Percentiles rank a stretch among this genome's conserved stretches.
phyloP scores from a whole-genome alignment of 2,113 vertebrate genomes.

The Neodon shergylaensis region DNA sequence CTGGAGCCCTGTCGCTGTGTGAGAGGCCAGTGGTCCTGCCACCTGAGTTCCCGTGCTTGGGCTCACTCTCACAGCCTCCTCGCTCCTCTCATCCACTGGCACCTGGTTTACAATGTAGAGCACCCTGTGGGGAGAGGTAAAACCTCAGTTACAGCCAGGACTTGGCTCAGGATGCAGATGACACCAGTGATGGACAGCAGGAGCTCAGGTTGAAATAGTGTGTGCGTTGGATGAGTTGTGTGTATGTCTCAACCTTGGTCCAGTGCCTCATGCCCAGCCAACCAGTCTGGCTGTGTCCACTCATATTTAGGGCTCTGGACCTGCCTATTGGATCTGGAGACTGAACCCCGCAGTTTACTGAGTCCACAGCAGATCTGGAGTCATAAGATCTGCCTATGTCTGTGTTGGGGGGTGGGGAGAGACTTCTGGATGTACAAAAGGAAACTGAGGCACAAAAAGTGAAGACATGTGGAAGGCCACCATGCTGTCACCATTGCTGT shows the following conservation, averaged over 20 bases:
- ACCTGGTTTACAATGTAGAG: background rate
- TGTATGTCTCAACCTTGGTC: background rate
- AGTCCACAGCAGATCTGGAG: background rate
- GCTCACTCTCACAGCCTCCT: rapidly evolving
- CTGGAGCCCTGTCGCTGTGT: background rate
- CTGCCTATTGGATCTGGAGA: background rate
- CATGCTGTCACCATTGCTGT: background rate
- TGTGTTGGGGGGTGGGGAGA: background rate
- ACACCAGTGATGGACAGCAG: background rate
- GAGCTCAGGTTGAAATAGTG: rapidly evolving
- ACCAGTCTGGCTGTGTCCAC: background rate
- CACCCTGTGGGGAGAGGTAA: no score
- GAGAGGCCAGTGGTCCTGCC: background rate
- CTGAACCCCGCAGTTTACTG: background rate
- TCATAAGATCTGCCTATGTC: background rate
- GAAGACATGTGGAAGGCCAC: background rate
- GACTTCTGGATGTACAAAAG: background rate
- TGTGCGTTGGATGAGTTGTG: background rate
- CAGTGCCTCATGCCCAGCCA: rapidly evolving
- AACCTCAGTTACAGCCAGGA: rapidly evolving
- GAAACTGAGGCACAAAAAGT: background rate
- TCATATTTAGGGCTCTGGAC: background rate
- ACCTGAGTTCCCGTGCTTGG: rapidly evolving
- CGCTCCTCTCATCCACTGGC: background rate
- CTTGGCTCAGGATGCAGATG: background rate